Percentiles rank a stretch among this genome's conserved stretches.
Evolutionary conservation across 2,888 invertebrate species (phyloP).

Genomic region (Phortica okadai): DNA sequence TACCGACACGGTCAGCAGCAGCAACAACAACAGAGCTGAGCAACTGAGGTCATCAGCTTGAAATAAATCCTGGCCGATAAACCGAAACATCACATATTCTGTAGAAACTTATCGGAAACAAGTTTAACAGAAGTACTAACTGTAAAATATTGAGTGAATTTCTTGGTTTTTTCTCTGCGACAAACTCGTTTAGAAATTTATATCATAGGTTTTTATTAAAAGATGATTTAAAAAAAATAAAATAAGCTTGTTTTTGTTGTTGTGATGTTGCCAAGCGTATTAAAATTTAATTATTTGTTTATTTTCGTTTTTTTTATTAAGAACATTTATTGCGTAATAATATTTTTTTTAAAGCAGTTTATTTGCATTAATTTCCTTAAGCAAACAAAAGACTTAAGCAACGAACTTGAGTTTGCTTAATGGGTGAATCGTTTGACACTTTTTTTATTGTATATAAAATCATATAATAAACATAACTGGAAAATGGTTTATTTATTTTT

Average conservation of each 20-base stretch:
- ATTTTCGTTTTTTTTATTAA: not conserved
- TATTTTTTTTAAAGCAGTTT: not conserved
- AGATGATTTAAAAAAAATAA: not conserved
- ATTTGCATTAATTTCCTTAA: not conserved
- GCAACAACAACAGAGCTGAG: not conserved
- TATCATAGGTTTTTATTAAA: not conserved
- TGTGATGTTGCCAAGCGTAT: not conserved
- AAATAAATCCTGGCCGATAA: slow-evolving; percentile 58
- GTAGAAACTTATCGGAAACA: not conserved
- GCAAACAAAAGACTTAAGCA: slow-evolving; percentile 51
- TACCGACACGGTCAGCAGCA: slow-evolving; percentile 30
- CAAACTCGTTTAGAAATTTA: slow-evolving; percentile 6
- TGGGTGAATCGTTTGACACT: not conserved
- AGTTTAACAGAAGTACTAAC: not conserved
- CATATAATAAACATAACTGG: not conserved
- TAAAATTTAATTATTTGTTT: slow-evolving; percentile 5
- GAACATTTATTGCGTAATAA: not conserved
- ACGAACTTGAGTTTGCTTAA: slow-evolving; percentile 38
- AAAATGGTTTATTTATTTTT: not conserved
- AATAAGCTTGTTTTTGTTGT: not conserved
- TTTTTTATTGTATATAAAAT: not conserved
- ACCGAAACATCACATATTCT: not conserved
- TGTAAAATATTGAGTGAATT: not conserved
- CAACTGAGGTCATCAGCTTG: slow-evolving; percentile 53
- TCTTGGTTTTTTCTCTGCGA: not conserved